phyloP scores from a whole-genome alignment of 35 echinoderm and acorn worm species.

The Stichopus chloronotus region DNA sequence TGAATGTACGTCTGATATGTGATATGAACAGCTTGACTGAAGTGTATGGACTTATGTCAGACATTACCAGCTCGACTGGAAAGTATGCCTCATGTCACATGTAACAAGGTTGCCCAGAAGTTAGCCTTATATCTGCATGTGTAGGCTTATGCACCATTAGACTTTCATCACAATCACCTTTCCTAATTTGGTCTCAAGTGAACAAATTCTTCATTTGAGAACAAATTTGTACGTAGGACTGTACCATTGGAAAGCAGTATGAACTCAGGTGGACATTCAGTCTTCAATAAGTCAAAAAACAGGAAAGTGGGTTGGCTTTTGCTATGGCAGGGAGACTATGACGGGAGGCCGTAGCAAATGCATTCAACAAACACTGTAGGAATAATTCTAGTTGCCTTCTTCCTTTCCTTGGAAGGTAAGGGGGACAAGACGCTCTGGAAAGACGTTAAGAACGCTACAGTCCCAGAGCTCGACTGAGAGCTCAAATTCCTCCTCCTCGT shows the following conservation, averaged over 20 bases:
- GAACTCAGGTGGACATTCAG: too few species aligned
- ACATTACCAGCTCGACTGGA: neutral
- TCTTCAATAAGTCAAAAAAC: too few species aligned
- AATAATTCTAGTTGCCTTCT: neutral
- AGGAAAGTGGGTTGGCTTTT: too few species aligned
- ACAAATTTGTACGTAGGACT: too few species aligned
- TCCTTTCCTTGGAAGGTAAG: neutral
- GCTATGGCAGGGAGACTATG: too few species aligned
- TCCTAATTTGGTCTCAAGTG: neutral
- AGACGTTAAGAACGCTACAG: conserved; percentile 8
- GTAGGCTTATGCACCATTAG: neutral
- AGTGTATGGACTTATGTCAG: neutral
- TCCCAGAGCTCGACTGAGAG: conserved; percentile 28
- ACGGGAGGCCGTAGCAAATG: neutral
- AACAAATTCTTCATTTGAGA: neutral
- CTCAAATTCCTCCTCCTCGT: neutral
- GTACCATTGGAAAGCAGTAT: too few species aligned
- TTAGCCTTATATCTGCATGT: neutral
- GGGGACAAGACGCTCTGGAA: too few species aligned
- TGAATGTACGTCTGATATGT: neutral
- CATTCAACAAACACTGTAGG: too few species aligned
- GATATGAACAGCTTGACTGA: too few species aligned
- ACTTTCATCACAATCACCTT: neutral
- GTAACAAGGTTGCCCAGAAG: neutral
- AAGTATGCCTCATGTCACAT: neutral